Percentiles rank a stretch among this genome's conserved stretches.
These are phyloP conservation scores for Podiceps cristatus DNA, from an alignment of 2,113 vertebrate genomes.

Conservation along the genomic window DNA sequence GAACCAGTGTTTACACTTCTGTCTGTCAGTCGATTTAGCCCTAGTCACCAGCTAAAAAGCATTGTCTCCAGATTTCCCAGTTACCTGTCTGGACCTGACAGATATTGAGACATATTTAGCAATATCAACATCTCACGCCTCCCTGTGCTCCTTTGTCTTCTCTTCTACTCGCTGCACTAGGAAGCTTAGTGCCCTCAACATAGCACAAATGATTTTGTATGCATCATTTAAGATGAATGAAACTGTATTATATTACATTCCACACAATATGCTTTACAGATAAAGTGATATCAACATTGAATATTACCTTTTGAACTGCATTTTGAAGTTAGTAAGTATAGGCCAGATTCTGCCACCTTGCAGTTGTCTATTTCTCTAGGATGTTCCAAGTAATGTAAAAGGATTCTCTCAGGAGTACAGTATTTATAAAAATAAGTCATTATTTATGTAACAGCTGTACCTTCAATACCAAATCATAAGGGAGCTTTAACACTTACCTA, in stretches of 20 bases:
- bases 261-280: neutral
- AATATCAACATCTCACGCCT: neutral
- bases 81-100: constrained; percentile 23
- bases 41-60: neutral
- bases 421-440: neutral
- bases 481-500: neutral
- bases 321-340: neutral
- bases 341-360: neutral
- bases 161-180: neutral
- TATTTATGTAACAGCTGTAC: neutral
- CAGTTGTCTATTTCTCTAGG: neutral
- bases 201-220: neutral
- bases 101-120: neutral
- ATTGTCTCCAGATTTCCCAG: neutral
- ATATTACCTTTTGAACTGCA: neutral
- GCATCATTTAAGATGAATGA: constrained; percentile 58
- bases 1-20: neutral
- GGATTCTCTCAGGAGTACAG: neutral
- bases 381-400: neutral
- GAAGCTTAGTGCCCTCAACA: neutral
- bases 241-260: constrained; percentile 14
- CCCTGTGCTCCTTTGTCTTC: neutral
- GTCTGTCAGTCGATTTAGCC: neutral
- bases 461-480: neutral
- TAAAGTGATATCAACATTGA: neutral